phyloP scores from a whole-genome alignment of 2,797 vertebrate species.

The Chiloscyllium punctatum region DNA sequence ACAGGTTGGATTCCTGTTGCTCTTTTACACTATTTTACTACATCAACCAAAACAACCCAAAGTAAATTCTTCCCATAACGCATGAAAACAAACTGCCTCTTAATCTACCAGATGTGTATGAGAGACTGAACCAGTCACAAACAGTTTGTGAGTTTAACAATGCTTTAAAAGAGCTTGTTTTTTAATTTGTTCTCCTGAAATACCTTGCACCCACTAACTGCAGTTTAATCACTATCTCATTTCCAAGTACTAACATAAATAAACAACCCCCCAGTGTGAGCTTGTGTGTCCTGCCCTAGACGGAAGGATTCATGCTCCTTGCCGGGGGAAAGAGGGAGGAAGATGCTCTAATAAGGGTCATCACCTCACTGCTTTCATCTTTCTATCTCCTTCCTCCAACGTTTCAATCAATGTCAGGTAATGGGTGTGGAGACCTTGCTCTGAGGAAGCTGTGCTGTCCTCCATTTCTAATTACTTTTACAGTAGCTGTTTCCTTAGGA shows the following conservation, averaged over 20 bases:
- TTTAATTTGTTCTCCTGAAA: constrained; percentile 13
- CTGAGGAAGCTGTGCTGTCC: constrained; percentile 6
- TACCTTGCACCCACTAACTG: neutral
- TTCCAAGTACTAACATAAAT: constrained; percentile 15
- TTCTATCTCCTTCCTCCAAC: constrained; percentile 36
- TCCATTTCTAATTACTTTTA: constrained; percentile 20
- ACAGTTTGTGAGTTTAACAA: neutral
- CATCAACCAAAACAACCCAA: neutral
- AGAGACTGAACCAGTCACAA: neutral
- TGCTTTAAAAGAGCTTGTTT: neutral
- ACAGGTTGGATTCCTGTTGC: neutral
- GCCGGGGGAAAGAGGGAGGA: neutral
- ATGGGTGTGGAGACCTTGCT: neutral
- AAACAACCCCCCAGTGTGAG: neutral
- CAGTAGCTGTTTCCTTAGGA: constrained; percentile 39
- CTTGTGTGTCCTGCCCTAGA: neutral
- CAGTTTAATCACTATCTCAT: constrained; percentile 8
- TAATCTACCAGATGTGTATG: neutral
- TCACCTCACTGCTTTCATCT: constrained; percentile 22
- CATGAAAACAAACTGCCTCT: neutral
- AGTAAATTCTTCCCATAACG: neutral
- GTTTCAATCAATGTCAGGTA: constrained; percentile 37
- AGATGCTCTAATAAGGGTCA: constrained; percentile 35
- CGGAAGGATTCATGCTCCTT: neutral
- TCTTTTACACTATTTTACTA: neutral